phyloP scores from a whole-genome alignment of 1,140 invertebrate genomes.

The Panagrolaimus sp. region DNA sequence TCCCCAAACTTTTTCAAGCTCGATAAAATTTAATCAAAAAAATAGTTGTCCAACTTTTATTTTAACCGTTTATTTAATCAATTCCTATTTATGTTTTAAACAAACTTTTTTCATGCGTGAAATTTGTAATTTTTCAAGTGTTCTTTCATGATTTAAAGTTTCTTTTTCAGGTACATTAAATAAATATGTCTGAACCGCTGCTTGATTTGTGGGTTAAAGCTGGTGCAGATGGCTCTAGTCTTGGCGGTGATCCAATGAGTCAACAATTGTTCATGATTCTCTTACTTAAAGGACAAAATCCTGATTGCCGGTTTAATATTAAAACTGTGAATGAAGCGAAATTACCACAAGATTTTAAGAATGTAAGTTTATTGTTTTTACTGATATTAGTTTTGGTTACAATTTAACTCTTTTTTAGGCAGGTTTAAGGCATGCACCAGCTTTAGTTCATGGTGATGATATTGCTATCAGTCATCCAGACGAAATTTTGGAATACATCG shows the following conservation, averaged over 20 bases:
- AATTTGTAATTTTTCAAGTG: no score
- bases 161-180: no score
- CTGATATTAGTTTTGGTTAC: neutral
- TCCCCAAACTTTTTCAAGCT: no score
- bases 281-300: conserved; percentile 16
- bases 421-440: conserved; percentile 16
- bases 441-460: conserved; percentile 18
- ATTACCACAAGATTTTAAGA: conserved; percentile 13
- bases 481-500: conserved; percentile 20
- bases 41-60: no score
- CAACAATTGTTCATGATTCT: conserved; percentile 22
- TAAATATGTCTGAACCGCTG: neutral
- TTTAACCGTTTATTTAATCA: no score
- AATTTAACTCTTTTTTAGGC: conserved; percentile 5
- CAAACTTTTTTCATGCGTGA: no score
- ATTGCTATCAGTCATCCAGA: conserved; percentile 13
- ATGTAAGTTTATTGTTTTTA: neutral
- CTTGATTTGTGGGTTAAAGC: conserved; percentile 20
- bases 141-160: no score
- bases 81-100: no score
- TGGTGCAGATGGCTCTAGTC: conserved; percentile 9
- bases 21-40: no score
- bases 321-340: conserved; percentile 19
- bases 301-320: conserved; percentile 19
- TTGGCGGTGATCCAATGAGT: conserved; percentile 18